phyloP scores from a whole-genome alignment of 1,140 invertebrate genomes.

The Leguminivora glycinivorella region DNA sequence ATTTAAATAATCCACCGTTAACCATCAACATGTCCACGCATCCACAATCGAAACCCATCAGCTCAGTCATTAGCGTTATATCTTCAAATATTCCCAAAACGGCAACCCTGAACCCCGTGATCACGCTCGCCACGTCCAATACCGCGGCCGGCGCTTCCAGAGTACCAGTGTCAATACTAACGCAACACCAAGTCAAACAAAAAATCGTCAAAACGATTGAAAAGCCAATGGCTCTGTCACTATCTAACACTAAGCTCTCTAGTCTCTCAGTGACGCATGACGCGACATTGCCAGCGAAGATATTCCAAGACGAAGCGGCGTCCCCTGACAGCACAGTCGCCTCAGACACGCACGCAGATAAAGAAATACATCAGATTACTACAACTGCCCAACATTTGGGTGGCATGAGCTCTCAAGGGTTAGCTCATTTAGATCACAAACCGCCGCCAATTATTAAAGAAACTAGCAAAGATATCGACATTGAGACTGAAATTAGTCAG shows the following conservation, averaged over 20 bases:
- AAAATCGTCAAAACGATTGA: slow-evolving; percentile 77
- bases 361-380: slow-evolving; percentile 40
- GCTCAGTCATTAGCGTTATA: slow-evolving; percentile 75
- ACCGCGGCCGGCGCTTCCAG: slow-evolving; percentile 54
- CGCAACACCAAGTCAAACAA: slow-evolving; percentile 76
- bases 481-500: slow-evolving; percentile 74
- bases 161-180: slow-evolving; percentile 70
- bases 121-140: slow-evolving; percentile 67
- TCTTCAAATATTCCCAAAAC: slow-evolving; percentile 71
- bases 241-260: slow-evolving; percentile 76
- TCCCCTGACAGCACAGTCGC: slow-evolving; percentile 79
- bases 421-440: slow-evolving; percentile 51
- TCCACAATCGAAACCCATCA: slow-evolving; percentile 66
- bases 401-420: slow-evolving; percentile 45
- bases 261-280: slow-evolving; percentile 80
- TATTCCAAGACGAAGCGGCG: slow-evolving; percentile 81
- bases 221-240: slow-evolving; percentile 77
- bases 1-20: slow-evolving; percentile 59
- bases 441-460: slow-evolving; percentile 51
- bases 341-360: slow-evolving; percentile 70
- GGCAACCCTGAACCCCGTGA: slow-evolving; percentile 67
- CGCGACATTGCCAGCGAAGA: slow-evolving; percentile 80
- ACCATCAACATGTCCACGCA: slow-evolving; percentile 65
- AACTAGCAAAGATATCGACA: slow-evolving; percentile 69
- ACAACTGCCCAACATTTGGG: slow-evolving; percentile 51